Evolutionary conservation across 2,888 invertebrate genomes (phyloP).

Genomic region (Notocelia uddmanniana): DNA sequence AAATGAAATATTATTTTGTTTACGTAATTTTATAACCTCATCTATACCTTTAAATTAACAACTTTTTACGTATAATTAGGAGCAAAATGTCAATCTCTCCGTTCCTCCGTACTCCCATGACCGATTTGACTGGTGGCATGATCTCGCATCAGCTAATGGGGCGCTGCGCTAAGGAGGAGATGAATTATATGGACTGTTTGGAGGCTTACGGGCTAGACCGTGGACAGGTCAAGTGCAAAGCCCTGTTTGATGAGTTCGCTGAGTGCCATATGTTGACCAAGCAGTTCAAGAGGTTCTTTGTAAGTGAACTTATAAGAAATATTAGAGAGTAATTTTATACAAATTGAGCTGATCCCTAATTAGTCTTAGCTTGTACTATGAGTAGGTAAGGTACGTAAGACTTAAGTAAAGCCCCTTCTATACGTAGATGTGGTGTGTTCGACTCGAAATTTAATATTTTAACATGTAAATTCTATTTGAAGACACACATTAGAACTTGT

Average conservation of each 20-base stretch:
- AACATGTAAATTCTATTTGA: too few species aligned
- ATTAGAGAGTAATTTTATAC: neutral
- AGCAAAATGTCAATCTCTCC: slow-evolving; percentile 87
- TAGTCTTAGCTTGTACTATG: too few species aligned
- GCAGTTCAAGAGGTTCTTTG: slow-evolving; percentile 86
- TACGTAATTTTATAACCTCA: slow-evolving; percentile 67
- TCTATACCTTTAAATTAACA: slow-evolving; percentile 14
- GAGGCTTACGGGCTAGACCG: slow-evolving; percentile 92
- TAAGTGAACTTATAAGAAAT: slow-evolving; percentile 58
- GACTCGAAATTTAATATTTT: too few species aligned
- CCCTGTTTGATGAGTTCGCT: slow-evolving; percentile 88
- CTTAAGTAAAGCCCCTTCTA: too few species aligned
- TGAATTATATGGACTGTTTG: slow-evolving; percentile 90
- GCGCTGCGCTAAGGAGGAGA: slow-evolving; percentile 88
- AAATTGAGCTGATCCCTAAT: too few species aligned
- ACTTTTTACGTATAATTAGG: slow-evolving; percentile 47
- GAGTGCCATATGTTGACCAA: slow-evolving; percentile 89
- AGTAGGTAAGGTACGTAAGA: too few species aligned
- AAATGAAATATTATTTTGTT: slow-evolving; percentile 56
- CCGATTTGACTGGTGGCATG: slow-evolving; percentile 89
- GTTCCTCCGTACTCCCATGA: slow-evolving; percentile 89
- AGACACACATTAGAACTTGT: too few species aligned
- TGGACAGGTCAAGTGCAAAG: slow-evolving; percentile 87
- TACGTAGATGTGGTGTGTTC: too few species aligned
- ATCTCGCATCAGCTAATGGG: slow-evolving; percentile 88